Conservation (phyloP, 1,140 invertebrate species). For the Euborellia annulipes region DNA sequence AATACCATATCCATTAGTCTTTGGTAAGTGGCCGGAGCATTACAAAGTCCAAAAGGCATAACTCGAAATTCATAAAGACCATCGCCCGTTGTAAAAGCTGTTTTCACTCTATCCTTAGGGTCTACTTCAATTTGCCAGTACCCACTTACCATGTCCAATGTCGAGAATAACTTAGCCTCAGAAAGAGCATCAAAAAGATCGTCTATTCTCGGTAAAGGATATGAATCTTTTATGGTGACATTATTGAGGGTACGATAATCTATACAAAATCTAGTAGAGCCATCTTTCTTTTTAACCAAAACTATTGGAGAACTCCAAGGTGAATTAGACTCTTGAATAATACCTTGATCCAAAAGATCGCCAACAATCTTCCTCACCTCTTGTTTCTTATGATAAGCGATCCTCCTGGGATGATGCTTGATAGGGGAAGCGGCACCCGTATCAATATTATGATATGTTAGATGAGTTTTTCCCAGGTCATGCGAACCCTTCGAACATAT, state of each 20-base stretch:
- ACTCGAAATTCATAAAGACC: slow-evolving; percentile 25
- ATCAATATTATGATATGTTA: too few relatives aligned
- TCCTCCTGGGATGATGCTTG: too few relatives aligned
- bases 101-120: slow-evolving; percentile 20
- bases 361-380: too few relatives aligned
- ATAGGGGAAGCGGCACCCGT: too few relatives aligned
- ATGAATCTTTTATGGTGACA: slow-evolving; percentile 18
- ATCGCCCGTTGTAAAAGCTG: slow-evolving; percentile 22
- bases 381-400: too few relatives aligned
- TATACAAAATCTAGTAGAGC: slow-evolving; percentile 34
- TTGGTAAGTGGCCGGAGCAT: slow-evolving; percentile 28
- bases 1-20: slow-evolving; percentile 23
- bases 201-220: slow-evolving; percentile 34
- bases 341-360: too few relatives aligned
- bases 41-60: slow-evolving; percentile 28
- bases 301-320: too few relatives aligned
- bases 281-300: too few relatives aligned
- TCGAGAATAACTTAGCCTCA: slow-evolving; percentile 18
- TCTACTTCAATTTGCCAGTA: slow-evolving; percentile 25
- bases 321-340: too few relatives aligned
- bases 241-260: slow-evolving; percentile 23
- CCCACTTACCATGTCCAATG: slow-evolving; percentile 28
- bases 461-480: too few relatives aligned
- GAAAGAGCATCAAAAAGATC: slow-evolving; percentile 22
- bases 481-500: too few relatives aligned